phyloP scores from a whole-genome alignment of 2,888 invertebrate species.

The Tortricodes alternella region DNA sequence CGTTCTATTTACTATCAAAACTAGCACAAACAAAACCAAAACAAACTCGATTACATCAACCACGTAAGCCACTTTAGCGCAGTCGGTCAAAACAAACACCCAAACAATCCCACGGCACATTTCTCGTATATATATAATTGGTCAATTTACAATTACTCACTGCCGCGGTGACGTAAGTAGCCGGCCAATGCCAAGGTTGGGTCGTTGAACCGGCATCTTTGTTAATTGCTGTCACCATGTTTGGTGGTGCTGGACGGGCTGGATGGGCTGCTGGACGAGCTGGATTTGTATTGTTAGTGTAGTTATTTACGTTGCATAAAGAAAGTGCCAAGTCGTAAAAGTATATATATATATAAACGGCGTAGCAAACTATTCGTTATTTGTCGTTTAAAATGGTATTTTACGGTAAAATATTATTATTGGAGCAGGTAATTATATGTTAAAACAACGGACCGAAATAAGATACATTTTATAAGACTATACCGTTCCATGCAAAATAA shows the following conservation, averaged over 20 bases:
- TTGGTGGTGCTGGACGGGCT: conserved; percentile 9
- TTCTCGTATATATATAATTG: conserved; percentile 51
- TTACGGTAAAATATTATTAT: no score
- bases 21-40: not conserved
- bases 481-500: no score
- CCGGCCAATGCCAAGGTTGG: conserved; percentile 65
- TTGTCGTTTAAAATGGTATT: no score
- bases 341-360: no score
- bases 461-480: no score
- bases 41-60: conserved; percentile 2
- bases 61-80: conserved; percentile 24
- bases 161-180: conserved; percentile 53
- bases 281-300: no score
- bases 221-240: conserved; percentile 53
- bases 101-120: conserved; percentile 51
- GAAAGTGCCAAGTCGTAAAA: no score
- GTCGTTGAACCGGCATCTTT: conserved; percentile 54
- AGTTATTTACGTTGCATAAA: no score
- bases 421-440: no score
- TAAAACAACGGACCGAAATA: no score
- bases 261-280: not conserved
- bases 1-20: no score
- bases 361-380: no score
- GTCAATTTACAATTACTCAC: conserved; percentile 44
- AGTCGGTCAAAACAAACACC: conserved; percentile 37